Base-by-base conservation (phyloP, 2,797 vertebrate genomes). In the Rhadinocentrus ornatus region DNA sequence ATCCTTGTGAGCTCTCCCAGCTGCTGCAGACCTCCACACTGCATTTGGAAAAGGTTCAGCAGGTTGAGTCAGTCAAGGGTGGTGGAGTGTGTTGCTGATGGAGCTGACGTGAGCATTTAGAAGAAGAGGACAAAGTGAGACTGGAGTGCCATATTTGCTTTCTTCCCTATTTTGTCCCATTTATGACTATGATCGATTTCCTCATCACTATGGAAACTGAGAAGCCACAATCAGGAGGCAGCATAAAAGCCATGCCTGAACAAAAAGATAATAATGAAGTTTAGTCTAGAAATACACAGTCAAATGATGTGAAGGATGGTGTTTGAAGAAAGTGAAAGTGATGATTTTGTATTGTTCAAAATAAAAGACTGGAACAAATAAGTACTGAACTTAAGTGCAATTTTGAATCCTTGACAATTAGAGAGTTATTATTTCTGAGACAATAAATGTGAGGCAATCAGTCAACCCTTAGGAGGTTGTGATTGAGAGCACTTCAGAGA, bases 141-240 rank as follows among this genome's bases (percentile, higher is more conserved):
- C 63, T 77, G 18, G 24, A 87, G 82, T 71, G 75, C 59, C 4
- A 1, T 20, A 31, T 44, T 71, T 34, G 59, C 66, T 73, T 81
- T 75, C 48, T 73, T 82, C 69, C 65, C 64, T 80, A 73, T 70
- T 85, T 72, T 80, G 55, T 68, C 69, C 61, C 71, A 74, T 88
- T 89, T 90, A 44, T 71, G 68, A 68, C 71, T 79, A 66, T 88
- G 78, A 87, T 80, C 80, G 34, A 80, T 79, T 68, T 67, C 85
- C 66, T 61, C 75, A 72, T 93, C 81, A 65, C 88, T 86, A 90
- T 91, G 89, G 91, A 85, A 91, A 92, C 90, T 73, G 80, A 87
- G 86, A 86, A 86, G 70, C 60, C 73, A 67, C 79, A 89, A 89
- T 91, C 82, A 91, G 63, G 1, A 31, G 64, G 62, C 41, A 16